Base-by-base conservation (phyloP, 2,888 invertebrate genomes). In the Macaria liturata region DNA sequence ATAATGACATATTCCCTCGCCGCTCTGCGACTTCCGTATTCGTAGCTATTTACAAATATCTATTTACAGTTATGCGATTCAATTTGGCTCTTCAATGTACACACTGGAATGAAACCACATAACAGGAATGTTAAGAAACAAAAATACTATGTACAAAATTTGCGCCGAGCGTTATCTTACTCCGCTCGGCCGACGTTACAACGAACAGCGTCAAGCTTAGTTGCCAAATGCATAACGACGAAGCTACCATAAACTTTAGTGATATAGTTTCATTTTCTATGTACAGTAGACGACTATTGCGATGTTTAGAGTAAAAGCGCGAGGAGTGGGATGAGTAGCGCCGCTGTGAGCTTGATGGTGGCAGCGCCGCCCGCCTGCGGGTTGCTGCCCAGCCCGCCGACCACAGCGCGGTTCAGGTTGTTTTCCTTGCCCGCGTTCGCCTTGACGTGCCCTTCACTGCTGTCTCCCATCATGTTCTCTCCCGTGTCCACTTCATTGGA, bases 81-180 rank as follows among this genome's bases (percentile, higher is more conserved):
- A 80, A 76, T 84, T 83, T 84, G 84, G 81, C 80, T 83, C 74
- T 71, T 81, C 78, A 78, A 81, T 84, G 83, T 85, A 84, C 80
- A 86, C 69, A 83, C 76, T 84, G 87, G 84, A 88, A 88, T 88
- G 81, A 80, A 86, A 84, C 79, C 84, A 84, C 86, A 84, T 82
- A 89, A 84, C 83, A 81, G 90, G 91, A 91, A 90, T 91, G 90
- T 91, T 66, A 76, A 77, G 80, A 84, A 84, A 81, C 78, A 80
- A 79, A 72, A 74, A 72, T 66, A 69, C 64, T 70, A 88, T 87
- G 80, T 88, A 88, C 88, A 89, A 76, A 74, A 75, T 9, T 70
- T 68, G 71, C 64, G 65, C 66, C 71, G 71, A 81, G 70, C 47
- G 48, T 42, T 32, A 54, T 50, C 9, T 67, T 66, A 65, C 65